Conservation (phyloP, 2,113 vertebrate genomes). For the Oreocharis arfaki region DNA sequence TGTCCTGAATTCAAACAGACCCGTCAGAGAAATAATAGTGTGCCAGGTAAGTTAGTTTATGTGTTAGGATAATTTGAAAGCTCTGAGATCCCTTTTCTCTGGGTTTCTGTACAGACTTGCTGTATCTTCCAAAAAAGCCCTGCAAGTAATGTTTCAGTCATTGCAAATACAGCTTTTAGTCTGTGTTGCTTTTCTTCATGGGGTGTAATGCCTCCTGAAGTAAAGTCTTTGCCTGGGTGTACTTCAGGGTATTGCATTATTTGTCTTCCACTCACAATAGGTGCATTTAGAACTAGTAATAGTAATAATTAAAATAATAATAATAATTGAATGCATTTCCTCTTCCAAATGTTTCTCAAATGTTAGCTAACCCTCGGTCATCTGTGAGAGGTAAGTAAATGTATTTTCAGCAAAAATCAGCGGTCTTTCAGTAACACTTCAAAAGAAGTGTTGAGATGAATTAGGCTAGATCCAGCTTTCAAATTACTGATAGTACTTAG, state of each 20-base stretch:
- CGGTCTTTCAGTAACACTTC: not conserved
- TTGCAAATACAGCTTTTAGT: not conserved
- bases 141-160: not conserved
- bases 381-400: slow-evolving; percentile 25
- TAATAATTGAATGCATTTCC: slow-evolving; percentile 3
- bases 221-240: not conserved
- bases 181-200: not conserved
- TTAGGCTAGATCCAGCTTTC: not conserved
- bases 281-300: not conserved
- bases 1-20: slow-evolving; percentile 93
- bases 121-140: not conserved
- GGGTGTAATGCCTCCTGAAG: not conserved
- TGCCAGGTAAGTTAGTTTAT: slow-evolving; percentile 68
- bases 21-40: slow-evolving; percentile 80
- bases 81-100: not conserved
- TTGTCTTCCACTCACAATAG: not conserved
- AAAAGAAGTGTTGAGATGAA: not conserved
- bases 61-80: not conserved
- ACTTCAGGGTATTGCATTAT: not conserved
- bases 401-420: not conserved
- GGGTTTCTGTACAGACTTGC: not conserved
- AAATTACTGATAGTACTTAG: not conserved
- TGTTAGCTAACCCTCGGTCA: slow-evolving; percentile 13
- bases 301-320: not conserved
- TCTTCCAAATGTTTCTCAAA: slow-evolving; percentile 37